Conservation (phyloP, 2,888 invertebrate genomes). For the Drosophila anomalipes region DNA sequence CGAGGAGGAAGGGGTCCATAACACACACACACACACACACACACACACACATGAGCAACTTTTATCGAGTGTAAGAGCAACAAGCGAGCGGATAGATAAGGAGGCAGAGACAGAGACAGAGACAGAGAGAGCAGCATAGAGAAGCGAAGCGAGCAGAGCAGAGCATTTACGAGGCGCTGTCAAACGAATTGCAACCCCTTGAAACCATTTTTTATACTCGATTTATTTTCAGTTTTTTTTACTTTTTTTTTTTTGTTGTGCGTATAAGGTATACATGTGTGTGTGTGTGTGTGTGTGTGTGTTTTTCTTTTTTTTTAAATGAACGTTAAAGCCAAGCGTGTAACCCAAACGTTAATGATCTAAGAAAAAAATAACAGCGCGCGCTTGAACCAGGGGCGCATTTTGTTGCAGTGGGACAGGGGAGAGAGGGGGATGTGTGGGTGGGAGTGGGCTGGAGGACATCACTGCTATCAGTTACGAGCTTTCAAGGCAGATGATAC, state of each 20-base stretch:
- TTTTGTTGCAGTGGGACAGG: not conserved
- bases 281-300: not conserved
- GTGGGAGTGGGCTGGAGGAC: not conserved
- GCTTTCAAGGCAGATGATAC: conserved; percentile 66
- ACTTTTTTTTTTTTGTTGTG: conserved; percentile 23
- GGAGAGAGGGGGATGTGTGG: not conserved
- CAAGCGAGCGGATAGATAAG: conserved; percentile 47
- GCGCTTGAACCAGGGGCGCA: not conserved
- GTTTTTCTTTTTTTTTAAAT: not conserved
- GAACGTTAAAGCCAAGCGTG: conserved; percentile 37
- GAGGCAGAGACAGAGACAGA: not conserved
- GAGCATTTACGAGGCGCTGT: conserved; percentile 55
- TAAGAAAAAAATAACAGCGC: conserved; percentile 43
- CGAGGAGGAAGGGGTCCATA: conserved; percentile 10
- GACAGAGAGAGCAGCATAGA: not conserved
- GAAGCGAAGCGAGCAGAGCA: conserved; percentile 13
- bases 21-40: conserved; percentile 39
- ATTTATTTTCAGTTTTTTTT: conserved; percentile 65
- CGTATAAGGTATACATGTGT: not conserved
- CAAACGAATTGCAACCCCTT: conserved; percentile 74
- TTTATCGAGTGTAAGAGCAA: conserved; percentile 69
- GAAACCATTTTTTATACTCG: conserved; percentile 76
- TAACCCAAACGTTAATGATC: conserved; percentile 65
- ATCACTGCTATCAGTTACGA: conserved; percentile 67
- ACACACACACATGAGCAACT: conserved; percentile 53